These are phyloP conservation scores for Phaedon cochleariae DNA, from an alignment of 2,888 invertebrate species.

Conservation along the genomic window DNA sequence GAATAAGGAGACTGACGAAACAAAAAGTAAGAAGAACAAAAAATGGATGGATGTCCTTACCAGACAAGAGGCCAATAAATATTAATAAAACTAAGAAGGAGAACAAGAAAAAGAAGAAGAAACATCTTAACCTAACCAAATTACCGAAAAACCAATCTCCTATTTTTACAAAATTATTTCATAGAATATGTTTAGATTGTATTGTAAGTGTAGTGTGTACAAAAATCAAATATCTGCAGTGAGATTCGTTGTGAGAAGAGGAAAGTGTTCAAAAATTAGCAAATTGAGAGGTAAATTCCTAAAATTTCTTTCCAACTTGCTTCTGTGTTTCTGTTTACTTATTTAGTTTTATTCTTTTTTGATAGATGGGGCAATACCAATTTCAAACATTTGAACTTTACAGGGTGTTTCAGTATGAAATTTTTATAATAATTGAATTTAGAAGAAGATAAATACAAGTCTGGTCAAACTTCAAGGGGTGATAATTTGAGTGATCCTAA, in stretches of 20 bases:
- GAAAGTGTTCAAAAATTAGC: neutral
- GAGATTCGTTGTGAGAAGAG: neutral
- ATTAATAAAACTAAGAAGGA: neutral
- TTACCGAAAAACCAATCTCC: neutral
- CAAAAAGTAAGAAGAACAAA: too few species aligned
- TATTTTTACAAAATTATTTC: neutral
- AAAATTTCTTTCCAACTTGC: neutral
- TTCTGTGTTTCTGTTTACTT: constrained; percentile 16
- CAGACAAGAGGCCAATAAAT: too few species aligned
- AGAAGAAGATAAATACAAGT: too few species aligned
- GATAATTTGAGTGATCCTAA: too few species aligned
- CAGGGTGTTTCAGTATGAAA: too few species aligned
- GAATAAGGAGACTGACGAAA: too few species aligned
- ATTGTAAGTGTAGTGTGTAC: constrained; percentile 28
- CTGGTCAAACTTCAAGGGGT: too few species aligned
- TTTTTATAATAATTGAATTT: too few species aligned
- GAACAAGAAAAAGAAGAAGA: neutral
- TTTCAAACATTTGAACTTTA: too few species aligned
- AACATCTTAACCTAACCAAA: neutral
- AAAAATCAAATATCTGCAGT: constrained; percentile 10
- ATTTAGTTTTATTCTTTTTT: neutral
- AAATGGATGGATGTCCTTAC: too few species aligned
- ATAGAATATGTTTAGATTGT: constrained; percentile 31
- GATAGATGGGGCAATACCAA: neutral
- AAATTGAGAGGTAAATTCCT: neutral